Percentiles rank a stretch among this genome's conserved stretches.
Evolutionary conservation across 2,888 invertebrate genomes (phyloP).

Genomic region (Xanthostigma xanthostigma): DNA sequence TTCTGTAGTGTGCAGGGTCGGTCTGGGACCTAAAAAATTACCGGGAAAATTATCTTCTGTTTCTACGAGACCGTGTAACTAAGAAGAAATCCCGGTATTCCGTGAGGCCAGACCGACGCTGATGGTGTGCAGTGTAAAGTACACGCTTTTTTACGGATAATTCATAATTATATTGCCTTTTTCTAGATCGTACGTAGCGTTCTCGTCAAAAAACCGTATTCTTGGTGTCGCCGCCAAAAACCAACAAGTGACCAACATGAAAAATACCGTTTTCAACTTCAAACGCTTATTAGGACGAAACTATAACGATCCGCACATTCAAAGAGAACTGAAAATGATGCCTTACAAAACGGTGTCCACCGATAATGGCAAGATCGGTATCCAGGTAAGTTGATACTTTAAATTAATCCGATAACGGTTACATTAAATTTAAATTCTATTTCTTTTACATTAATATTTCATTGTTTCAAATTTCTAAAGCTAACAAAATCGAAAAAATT

Average conservation of each 20-base stretch:
- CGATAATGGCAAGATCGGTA: conserved; percentile 68
- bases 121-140: too few relatives aligned
- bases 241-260: conserved; percentile 92
- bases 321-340: conserved; percentile 63
- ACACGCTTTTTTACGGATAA: not conserved
- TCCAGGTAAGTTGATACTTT: conserved; percentile 46
- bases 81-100: too few relatives aligned
- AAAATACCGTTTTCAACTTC: conserved; percentile 89
- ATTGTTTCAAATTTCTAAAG: not conserved
- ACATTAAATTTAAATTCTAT: too few relatives aligned
- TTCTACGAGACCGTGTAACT: too few relatives aligned
- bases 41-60: too few relatives aligned
- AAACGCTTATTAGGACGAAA: conserved; percentile 86
- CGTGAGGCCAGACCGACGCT: too few relatives aligned
- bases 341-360: conserved; percentile 67
- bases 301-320: conserved; percentile 75
- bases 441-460: not conserved
- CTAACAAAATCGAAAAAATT: not conserved
- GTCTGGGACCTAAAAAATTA: too few relatives aligned
- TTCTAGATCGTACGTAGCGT: conserved; percentile 87
- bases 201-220: conserved; percentile 81
- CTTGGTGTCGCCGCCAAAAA: conserved; percentile 95
- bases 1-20: too few relatives aligned
- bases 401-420: not conserved
- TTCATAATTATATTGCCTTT: conserved; percentile 5